Percentiles rank a stretch among this genome's conserved stretches.
phyloP scores from a whole-genome alignment of 2,888 invertebrate species.

The Tuberolachnus salignus region DNA sequence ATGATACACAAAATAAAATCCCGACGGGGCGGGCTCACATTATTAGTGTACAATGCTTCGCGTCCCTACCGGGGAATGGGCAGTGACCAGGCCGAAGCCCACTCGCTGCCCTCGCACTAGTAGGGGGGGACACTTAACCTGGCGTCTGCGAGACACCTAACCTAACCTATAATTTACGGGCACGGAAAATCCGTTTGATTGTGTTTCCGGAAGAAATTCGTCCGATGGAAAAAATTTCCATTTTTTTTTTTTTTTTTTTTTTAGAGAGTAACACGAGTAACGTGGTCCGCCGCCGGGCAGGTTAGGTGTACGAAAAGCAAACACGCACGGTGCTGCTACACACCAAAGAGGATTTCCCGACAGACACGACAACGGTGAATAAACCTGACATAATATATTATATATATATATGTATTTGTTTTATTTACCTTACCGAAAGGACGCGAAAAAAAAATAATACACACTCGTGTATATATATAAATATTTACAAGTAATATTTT shows the following conservation, averaged over 20 bases:
- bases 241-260: too few relatives aligned
- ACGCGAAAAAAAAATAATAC: not conserved
- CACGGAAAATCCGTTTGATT: not conserved
- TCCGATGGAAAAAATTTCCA: not conserved
- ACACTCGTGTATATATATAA: not conserved
- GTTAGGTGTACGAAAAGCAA: not conserved
- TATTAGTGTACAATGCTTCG: too few relatives aligned
- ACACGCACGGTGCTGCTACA: not conserved
- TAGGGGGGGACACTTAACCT: too few relatives aligned
- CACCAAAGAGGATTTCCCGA: not conserved
- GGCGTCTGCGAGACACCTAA: too few relatives aligned
- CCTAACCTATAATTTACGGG: not conserved
- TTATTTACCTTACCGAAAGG: constrained; percentile 5
- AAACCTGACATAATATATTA: not conserved
- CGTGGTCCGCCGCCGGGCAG: too few relatives aligned
- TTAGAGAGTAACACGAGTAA: too few relatives aligned
- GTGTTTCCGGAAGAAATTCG: not conserved
- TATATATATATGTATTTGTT: constrained; percentile 5
- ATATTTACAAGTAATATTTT: not conserved
- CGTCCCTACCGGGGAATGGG: too few relatives aligned
- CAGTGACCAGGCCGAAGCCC: too few relatives aligned
- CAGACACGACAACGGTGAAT: not conserved
- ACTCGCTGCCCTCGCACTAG: too few relatives aligned
- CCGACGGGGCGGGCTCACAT: too few relatives aligned
- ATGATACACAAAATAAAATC: too few relatives aligned